These are phyloP conservation scores for Pelecanoides urinatrix DNA, from an alignment of 2,113 vertebrate genomes.

Conservation along the genomic window DNA sequence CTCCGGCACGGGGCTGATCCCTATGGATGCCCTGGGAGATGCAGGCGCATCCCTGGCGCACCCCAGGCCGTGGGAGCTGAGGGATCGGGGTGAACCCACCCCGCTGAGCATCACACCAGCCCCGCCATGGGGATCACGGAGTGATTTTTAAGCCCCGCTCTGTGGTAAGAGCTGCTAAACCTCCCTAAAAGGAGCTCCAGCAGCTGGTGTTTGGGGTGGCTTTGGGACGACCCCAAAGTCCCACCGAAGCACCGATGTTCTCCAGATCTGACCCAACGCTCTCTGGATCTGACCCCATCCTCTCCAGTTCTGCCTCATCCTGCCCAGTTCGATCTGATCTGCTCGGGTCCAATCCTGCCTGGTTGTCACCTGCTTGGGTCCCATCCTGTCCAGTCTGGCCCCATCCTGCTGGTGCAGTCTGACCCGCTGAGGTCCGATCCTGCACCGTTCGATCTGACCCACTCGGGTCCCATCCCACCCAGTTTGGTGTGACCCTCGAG, in stretches of 20 bases:
- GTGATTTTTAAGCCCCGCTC: neutral
- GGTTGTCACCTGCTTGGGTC: neutral
- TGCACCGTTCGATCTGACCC: neutral
- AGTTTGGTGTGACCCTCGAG: neutral
- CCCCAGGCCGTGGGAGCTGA: neutral
- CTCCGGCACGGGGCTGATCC: neutral
- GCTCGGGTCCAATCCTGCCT: neutral
- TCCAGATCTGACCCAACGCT: neutral
- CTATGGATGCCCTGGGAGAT: neutral
- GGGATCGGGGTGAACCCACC: neutral
- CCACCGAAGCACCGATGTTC: rapidly evolving
- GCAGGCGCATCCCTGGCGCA: rapidly evolving
- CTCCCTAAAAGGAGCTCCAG: neutral
- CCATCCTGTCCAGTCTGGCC: neutral
- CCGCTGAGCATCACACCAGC: rapidly evolving
- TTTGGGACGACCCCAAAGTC: neutral
- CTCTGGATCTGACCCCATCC: neutral
- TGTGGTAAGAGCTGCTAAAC: neutral
- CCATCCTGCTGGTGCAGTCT: neutral
- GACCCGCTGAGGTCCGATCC: rapidly evolving
- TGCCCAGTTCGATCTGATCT: neutral
- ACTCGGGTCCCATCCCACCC: neutral
- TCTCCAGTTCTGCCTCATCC: neutral
- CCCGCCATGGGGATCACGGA: rapidly evolving
- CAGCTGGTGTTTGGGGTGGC: neutral